These are phyloP conservation scores for Amyelois transitella DNA, from an alignment of 1,140 invertebrate genomes.

Conservation along the genomic window DNA sequence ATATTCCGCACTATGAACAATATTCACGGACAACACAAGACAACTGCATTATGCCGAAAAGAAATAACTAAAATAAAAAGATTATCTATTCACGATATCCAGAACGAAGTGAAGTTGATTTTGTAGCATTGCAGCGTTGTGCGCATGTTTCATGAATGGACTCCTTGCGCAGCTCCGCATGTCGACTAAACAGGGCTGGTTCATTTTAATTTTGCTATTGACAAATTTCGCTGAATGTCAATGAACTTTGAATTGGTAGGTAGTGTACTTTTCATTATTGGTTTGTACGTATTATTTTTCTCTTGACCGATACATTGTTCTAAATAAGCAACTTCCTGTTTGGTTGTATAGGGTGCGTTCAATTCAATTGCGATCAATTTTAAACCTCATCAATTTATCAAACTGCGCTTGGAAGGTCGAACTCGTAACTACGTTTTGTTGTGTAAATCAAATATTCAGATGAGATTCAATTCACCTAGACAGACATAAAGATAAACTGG, in stretches of 20 bases:
- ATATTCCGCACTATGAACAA: slow-evolving; percentile 8
- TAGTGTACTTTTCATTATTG: background rate
- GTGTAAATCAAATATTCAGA: too few species aligned
- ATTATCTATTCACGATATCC: slow-evolving; percentile 38
- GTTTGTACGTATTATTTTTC: background rate
- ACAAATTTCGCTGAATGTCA: slow-evolving; percentile 53
- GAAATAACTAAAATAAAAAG: slow-evolving; percentile 36
- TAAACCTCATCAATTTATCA: background rate
- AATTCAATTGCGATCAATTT: background rate
- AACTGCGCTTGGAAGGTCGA: background rate
- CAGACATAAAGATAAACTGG: too few species aligned
- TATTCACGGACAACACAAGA: background rate
- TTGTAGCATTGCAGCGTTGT: slow-evolving; percentile 70
- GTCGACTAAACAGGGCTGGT: slow-evolving; percentile 27
- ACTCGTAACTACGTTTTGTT: background rate
- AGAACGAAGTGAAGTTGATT: slow-evolving; percentile 54
- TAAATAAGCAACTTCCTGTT: slow-evolving; percentile 12
- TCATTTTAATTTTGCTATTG: slow-evolving; percentile 65
- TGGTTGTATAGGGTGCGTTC: background rate
- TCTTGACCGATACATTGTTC: background rate
- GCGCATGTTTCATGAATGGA: slow-evolving; percentile 59
- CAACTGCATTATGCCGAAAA: slow-evolving; percentile 30
- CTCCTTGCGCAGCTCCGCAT: slow-evolving; percentile 53
- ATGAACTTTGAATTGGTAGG: slow-evolving; percentile 34
- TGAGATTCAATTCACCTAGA: too few species aligned